Base-by-base conservation (phyloP, 2,888 invertebrate species). In the Cyrtodaria siliqua region DNA sequence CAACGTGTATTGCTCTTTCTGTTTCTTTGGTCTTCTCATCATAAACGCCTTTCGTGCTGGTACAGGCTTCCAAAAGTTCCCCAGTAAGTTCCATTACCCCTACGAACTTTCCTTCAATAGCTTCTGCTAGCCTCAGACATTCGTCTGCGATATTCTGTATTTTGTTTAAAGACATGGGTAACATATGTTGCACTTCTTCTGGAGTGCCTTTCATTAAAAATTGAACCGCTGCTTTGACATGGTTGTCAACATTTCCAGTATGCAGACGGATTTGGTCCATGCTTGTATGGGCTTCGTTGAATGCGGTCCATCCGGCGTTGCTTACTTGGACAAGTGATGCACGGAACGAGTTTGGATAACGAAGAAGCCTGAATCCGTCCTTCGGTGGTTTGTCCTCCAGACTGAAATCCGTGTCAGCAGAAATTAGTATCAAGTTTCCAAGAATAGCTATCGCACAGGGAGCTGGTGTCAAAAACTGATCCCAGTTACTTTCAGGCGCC, bases 201-300 rank as follows among this genome's bases (percentile, higher is more conserved):
- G 53, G 53, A 16, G 53, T 27, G 23, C 53, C 53, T 53, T 53
- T 3, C 27, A 53, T 4, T 2, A 53, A 29, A 53, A 53, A 53
- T 14, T 53, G 23, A 6, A 27, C 26, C 14, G 53, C 53, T 26
- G 6, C 12, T n/a, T 53, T 53, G 18, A 53, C 27, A 27, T 53
- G 53, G 1, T 24, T 53, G 12, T 53, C 53, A 16, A 53, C 27
- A 53, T 53, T 53, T n/a, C 16, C 9, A 9, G 27, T 53, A 16
- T 53, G 27, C 6, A 53, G 47, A 1, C 27, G 26, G n/a, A 53
- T 53, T 14, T 26, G 53, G 26, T 53, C 53, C 53, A 53, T 53
- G 27, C 53, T 26, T 53, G 53, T 53, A 16, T 53, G 53, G 1
- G 53, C 53, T 53, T 53, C 53, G 14, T 26, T 53, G 27, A 26